Base-by-base conservation (phyloP, 2,113 vertebrate genomes). In the Microtus ochrogaster region DNA sequence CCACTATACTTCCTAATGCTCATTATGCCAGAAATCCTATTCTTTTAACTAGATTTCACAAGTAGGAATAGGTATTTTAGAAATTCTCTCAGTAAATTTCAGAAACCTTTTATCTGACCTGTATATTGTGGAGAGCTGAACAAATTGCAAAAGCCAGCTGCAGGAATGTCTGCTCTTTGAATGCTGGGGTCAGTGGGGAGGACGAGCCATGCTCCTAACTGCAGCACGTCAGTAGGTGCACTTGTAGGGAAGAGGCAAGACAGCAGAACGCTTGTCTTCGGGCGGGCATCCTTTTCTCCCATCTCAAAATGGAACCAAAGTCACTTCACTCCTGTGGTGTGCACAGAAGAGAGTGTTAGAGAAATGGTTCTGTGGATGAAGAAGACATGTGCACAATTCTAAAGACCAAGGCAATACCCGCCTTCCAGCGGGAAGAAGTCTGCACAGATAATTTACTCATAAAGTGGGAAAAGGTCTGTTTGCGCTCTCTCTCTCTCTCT, bases 11-110 rank as follows among this genome's bases (percentile, higher is more conserved):
- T 97, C 65, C 5, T 90, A 87, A 87, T 86, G 91, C 26, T 10
- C 58, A 24, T 52, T 82, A 5, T 68, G 24, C 7, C 30, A 81
- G 58, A 88, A 94, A 87, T 87, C 24, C 14, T 36, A 30, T 74
- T 94, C 13, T 90, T 90, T 92, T 7, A 19, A 86, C 78, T 70
- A 92, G 9, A 68, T 81, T 76, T 81, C 39, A 61, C 17, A 86
- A 79, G 16, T 77, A 61, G 2, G 2, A 70, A 68, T 17, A 82
- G 6, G 11, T 30, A 58, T 92, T 82, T 81, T 78, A 55, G 63
- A 94, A 82, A 79, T 63, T 63, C 4, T 76, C 96, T 95, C 13
- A 76, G 33, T 66, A 44, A 84, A 1, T 55, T 65, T 74, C 47
- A n/a, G 3, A 78, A 65, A 36, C 13, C 9, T 89, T 11, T 76